Base-by-base conservation (phyloP, 2,113 vertebrate species). In the Lampris megalopsis region DNA sequence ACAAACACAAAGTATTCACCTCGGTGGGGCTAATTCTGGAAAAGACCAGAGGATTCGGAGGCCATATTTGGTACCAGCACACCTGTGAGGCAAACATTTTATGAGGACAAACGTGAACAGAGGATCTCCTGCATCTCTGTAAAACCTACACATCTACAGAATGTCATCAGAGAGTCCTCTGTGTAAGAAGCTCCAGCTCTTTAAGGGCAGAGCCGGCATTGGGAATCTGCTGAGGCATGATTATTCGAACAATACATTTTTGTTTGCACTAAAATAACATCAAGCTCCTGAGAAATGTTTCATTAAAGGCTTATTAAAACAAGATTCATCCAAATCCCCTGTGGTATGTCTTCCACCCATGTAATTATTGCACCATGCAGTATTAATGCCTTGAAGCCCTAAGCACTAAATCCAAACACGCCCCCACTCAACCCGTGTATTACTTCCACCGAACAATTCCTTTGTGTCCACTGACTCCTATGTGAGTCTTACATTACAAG, bases 21-120 rank as follows among this genome's bases (percentile, higher is more conserved):
- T 92, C 88, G 70, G 73, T 41, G 13, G 71, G 76, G 66, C 88
- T 93, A 93, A 83, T 79, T 93, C 91, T 95, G 93, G 89, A 95
- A 94, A 84, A 94, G 91, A 81, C 93, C 92, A 81, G 93, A 93
- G 63, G 93, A 91, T 84, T 95, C 93, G 69, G 93, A 86, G 56
- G 92, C 88, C 84, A 90, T 85, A 85, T 81, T 92, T 73, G 93
- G 87, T 76, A 92, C 87, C 86, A 92, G 89, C 83, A 94, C 86
- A 93, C 94, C 94, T 95, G 91, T 54, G 89, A 92, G 89, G 88
- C 42, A 92, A 85, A 92, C 71, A 89, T 47, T 77, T 82, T 72
- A 81, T 67, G 38, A 89, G 59, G 58, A 80, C 68, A 77, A 68
- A 71, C 71, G 75, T 67, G 63, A 71, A 76, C 62, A 84, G 47